phyloP scores from a whole-genome alignment of 2,797 vertebrate species.

The Gobio occitaniae region DNA sequence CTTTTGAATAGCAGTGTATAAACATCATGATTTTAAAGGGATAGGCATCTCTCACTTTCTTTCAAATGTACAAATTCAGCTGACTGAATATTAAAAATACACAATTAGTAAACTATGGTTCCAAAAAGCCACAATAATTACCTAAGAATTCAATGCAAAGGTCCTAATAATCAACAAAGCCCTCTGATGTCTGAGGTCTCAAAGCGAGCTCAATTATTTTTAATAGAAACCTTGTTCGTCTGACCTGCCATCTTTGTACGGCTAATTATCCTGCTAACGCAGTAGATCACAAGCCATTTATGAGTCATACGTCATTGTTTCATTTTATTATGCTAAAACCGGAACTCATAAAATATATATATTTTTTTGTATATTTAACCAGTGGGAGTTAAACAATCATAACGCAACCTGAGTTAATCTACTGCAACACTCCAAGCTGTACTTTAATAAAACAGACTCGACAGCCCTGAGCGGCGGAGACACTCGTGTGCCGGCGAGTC shows the following conservation, averaged over 20 bases:
- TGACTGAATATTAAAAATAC: neutral
- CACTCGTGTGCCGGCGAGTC: constrained; percentile 9
- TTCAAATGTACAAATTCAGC: neutral
- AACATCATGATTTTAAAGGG: neutral
- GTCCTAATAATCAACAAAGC: neutral
- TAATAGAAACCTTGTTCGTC: constrained; percentile 24
- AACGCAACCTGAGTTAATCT: constrained; percentile 5
- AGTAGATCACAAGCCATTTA: neutral
- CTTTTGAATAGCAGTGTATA: no score
- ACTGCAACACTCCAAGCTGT: constrained; percentile 1
- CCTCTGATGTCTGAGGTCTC: neutral
- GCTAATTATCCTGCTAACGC: constrained; percentile 24
- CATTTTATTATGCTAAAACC: neutral
- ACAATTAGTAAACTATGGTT: neutral
- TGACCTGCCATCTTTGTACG: constrained; percentile 5
- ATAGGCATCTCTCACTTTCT: neutral
- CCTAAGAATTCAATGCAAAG: neutral
- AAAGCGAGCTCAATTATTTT: constrained; percentile 27
- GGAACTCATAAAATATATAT: neutral
- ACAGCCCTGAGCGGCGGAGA: constrained; percentile 1
- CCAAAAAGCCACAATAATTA: constrained; percentile 11
- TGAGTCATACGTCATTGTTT: neutral
- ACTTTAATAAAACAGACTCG: constrained; percentile 25
- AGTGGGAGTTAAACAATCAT: constrained; percentile 16
- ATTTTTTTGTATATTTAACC: neutral